Conservation (phyloP, 2,888 invertebrate species). For the Conchocele bisecta region DNA sequence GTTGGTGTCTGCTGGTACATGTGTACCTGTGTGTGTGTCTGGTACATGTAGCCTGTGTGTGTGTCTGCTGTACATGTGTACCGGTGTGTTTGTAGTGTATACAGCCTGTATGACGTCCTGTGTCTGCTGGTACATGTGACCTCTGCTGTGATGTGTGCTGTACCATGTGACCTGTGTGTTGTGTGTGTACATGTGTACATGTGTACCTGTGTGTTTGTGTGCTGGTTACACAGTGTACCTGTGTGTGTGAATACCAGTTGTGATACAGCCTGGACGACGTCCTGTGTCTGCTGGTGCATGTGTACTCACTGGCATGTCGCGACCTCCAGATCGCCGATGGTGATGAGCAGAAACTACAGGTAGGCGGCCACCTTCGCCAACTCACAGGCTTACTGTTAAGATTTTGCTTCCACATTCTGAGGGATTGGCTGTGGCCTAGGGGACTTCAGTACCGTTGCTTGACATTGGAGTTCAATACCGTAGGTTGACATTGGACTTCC, state of each 20-base stretch:
- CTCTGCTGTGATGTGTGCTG: no score
- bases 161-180: no score
- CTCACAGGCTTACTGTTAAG: no score
- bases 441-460: no score
- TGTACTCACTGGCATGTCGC: slow-evolving; percentile 86
- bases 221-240: no score
- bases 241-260: no score
- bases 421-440: no score
- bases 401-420: no score
- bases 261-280: slow-evolving; percentile 85
- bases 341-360: slow-evolving; percentile 56
- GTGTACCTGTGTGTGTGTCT: neutral
- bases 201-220: neutral
- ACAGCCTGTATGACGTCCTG: slow-evolving; percentile 85
- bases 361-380: neutral
- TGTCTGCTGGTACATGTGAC: no score
- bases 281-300: slow-evolving; percentile 85
- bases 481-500: no score
- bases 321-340: slow-evolving; percentile 77
- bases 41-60: neutral
- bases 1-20: neutral
- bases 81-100: no score
- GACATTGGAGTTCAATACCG: no score
- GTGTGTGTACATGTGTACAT: slow-evolving; percentile 1
- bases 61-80: neutral